Conservation (phyloP, 2,888 invertebrate species). For the Neoascia interrupta region DNA sequence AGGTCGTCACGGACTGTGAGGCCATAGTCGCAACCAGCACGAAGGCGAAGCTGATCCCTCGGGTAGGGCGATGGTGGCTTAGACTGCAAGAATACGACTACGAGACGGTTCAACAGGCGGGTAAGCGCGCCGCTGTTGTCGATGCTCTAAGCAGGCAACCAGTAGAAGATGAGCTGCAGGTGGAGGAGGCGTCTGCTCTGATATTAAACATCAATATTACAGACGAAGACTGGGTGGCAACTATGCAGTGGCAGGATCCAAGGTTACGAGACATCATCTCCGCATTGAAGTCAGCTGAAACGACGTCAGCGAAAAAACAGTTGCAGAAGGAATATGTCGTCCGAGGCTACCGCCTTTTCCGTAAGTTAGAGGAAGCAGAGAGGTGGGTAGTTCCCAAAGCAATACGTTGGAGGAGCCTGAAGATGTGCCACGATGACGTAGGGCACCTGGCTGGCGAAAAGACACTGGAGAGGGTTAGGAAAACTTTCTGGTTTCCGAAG, state of each 20-base stretch:
- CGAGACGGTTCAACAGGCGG: background rate
- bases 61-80: background rate
- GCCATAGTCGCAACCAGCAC: background rate
- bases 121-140: background rate
- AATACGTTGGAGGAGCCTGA: background rate
- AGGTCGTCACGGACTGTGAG: conserved; percentile 1
- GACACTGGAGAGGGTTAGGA: background rate
- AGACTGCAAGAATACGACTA: background rate
- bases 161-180: background rate
- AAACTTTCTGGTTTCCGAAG: conserved; percentile 7
- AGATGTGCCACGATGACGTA: background rate
- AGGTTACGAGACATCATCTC: background rate
- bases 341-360: background rate
- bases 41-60: background rate
- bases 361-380: background rate
- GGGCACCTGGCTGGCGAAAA: background rate
- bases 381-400: background rate
- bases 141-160: background rate
- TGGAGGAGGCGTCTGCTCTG: background rate
- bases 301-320: background rate
- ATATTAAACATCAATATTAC: background rate
- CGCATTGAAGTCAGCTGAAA: background rate
- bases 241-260: background rate
- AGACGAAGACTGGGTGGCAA: no score
- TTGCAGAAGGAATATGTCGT: background rate